phyloP scores from a whole-genome alignment of 2,888 invertebrate genomes.

The Phasia obesa region DNA sequence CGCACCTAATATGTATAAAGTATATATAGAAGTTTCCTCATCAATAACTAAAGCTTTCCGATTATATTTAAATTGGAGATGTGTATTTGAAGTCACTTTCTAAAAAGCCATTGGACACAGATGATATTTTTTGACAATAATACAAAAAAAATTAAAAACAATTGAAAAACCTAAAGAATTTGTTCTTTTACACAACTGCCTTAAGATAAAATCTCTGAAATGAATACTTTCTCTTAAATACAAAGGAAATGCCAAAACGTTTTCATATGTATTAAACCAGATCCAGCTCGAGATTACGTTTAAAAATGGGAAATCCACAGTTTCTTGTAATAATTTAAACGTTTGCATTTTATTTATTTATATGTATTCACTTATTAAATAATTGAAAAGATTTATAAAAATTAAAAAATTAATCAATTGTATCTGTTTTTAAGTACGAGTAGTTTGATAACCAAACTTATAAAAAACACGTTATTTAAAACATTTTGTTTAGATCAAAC shows the following conservation, averaged over 20 bases:
- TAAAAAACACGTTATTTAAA: background rate
- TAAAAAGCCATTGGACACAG: no score
- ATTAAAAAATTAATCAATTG: constrained; percentile 11
- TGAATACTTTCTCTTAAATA: constrained; percentile 33
- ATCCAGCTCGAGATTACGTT: constrained; percentile 11
- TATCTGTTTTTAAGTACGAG: constrained; percentile 21
- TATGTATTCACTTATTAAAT: constrained; percentile 12
- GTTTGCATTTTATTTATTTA: no score
- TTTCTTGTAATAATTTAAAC: background rate
- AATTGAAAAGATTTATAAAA: constrained; percentile 15
- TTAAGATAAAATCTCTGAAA: constrained; percentile 8
- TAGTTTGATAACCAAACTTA: background rate
- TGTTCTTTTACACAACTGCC: background rate
- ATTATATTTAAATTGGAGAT: no score
- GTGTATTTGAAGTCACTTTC: no score
- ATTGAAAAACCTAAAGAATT: background rate
- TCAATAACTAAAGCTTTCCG: no score
- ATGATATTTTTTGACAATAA: no score
- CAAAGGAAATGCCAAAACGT: constrained; percentile 32
- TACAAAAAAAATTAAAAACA: no score
- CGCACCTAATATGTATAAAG: no score
- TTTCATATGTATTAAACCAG: constrained; percentile 34
- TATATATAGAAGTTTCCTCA: no score
- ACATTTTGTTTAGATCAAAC: background rate
- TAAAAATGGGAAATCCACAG: constrained; percentile 2